Base-by-base conservation (phyloP, 2,888 invertebrate species). In the Stomorhina lunata region DNA sequence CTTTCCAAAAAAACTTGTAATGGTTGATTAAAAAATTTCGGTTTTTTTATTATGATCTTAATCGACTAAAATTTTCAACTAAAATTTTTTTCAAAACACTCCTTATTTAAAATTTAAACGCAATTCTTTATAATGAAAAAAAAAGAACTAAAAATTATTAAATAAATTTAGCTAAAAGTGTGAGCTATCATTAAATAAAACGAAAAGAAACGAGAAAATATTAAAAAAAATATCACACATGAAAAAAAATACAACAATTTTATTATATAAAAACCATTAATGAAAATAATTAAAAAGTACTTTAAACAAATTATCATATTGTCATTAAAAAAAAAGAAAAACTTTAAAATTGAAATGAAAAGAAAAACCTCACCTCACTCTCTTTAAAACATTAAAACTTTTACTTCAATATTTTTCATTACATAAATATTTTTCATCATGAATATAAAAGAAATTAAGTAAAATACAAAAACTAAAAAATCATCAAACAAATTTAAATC, bases 361-460 rank as follows among this genome's bases (percentile, higher is more conserved):
- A 73, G 20, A 53, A 22, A 72, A 61, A 61, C 66, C 66, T 79
- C 72, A 79, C 27, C 65, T 37, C n/a, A 48, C 37, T 57, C 48
- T 65, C 29, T 72, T 10, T n/a, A 48, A 40, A 65, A 12, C 5
- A 10, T 34, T 9, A 27, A 32, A 29, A 48, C 7, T 45, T 78
- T 65, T 29, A 45, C 5, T 12, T n/a, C 4, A 40, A 55, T 71
- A 29, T 55, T 65, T 55, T 43, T 25, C 45, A 25, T n/a, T n/a
- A 15, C 25, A 37, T 34, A 34, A 73, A 63, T 4, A n/a, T n/a
- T n/a, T n/a, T n/a, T n/a, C n/a, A n/a, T n/a, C n/a, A n/a, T 29
- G 55, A 50, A 25, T 4, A 32, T 6, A 3, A 55, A 43, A 22
- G 25, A 17, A 37, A 50, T n/a, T n/a, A n/a, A n/a, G n/a, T n/a